These are phyloP conservation scores for Lophura nycthemera DNA, from an alignment of 2,113 vertebrate species.

Conservation along the genomic window DNA sequence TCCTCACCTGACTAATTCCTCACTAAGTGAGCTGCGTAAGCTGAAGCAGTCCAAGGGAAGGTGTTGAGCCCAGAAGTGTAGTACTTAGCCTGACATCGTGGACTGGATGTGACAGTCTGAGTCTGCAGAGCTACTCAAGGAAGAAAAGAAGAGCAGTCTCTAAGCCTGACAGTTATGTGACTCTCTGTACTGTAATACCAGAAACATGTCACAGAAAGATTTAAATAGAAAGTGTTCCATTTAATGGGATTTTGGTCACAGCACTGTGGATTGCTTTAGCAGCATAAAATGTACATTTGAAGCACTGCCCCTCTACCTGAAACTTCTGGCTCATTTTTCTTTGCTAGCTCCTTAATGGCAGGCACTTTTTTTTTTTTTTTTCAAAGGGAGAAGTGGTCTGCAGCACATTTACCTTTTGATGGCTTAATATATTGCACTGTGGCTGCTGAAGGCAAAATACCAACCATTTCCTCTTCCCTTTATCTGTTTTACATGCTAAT, in stretches of 20 bases:
- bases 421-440: neutral
- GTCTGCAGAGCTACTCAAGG: neutral
- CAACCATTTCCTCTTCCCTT: neutral
- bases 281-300: conserved; percentile 58
- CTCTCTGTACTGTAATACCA: neutral
- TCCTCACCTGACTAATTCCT: neutral
- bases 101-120: neutral
- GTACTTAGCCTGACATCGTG: neutral
- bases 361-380: neutral
- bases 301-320: conserved; percentile 40
- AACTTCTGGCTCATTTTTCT: conserved; percentile 44
- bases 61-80: rapidly evolving
- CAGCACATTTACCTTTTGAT: neutral
- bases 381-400: neutral
- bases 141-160: neutral
- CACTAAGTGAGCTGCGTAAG: rapidly evolving
- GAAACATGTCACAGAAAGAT: conserved; percentile 30
- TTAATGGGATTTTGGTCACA: conserved; percentile 72
- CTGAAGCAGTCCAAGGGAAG: neutral
- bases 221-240: conserved; percentile 60
- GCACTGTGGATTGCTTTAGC: conserved; percentile 19
- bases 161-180: conserved; percentile 18
- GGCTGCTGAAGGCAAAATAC: conserved; percentile 33
- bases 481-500: conserved; percentile 44
- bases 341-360: conserved; percentile 1